Conservation (phyloP, 2,113 vertebrate species). For the Procavia capensis region DNA sequence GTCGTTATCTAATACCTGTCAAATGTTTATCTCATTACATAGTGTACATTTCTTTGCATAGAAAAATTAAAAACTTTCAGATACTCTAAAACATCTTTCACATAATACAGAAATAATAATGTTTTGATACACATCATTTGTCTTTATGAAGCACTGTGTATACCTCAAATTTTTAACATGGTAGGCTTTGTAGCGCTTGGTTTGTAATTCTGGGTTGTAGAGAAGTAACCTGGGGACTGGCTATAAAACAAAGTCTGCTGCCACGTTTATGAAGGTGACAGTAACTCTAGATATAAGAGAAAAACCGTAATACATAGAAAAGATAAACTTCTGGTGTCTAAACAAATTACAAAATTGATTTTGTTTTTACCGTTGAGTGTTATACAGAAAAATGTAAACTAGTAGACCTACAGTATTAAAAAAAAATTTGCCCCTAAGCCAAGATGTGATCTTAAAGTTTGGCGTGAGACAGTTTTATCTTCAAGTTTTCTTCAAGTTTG, state of each 20-base stretch:
- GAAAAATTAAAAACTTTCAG: too few relatives aligned
- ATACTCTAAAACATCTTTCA: too few relatives aligned
- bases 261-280: conserved; percentile 68
- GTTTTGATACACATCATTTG: too few relatives aligned
- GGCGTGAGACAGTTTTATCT: conserved; percentile 91
- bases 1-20: too few relatives aligned
- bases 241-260: neutral
- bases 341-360: conserved; percentile 77
- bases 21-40: too few relatives aligned
- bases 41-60: too few relatives aligned
- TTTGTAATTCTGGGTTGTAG: too few relatives aligned
- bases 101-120: too few relatives aligned
- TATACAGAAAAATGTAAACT: conserved; percentile 77
- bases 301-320: conserved; percentile 76
- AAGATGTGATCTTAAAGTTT: conserved; percentile 89
- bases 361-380: conserved; percentile 78
- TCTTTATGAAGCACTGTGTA: too few relatives aligned
- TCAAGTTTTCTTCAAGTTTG: conserved; percentile 97
- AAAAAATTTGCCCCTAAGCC: neutral
- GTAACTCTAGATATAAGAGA: conserved; percentile 55
- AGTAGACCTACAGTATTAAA: conserved; percentile 57
- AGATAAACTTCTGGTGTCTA: conserved; percentile 67
- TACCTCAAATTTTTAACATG: too few relatives aligned
- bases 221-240: too few relatives aligned
- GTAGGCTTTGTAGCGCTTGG: too few relatives aligned